These are phyloP conservation scores for Oligia strigilis DNA, from an alignment of 2,888 invertebrate species.

Conservation along the genomic window DNA sequence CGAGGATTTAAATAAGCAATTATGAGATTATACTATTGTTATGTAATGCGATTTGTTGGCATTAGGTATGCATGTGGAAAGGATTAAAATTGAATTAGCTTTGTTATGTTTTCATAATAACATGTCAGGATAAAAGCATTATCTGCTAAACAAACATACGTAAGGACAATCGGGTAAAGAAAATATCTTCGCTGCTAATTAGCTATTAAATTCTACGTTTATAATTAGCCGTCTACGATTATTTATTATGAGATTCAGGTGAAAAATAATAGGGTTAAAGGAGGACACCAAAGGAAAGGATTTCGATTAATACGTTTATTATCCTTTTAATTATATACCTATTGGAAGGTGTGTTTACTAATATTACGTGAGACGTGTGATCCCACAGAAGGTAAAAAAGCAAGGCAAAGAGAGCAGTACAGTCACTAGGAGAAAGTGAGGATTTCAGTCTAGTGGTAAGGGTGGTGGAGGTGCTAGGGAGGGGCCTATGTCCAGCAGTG, in stretches of 20 bases:
- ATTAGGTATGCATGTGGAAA: background rate
- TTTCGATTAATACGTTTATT: no score
- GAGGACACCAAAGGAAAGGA: no score
- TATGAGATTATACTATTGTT: constrained; percentile 33
- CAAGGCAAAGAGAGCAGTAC: no score
- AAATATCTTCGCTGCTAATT: background rate
- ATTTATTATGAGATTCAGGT: background rate
- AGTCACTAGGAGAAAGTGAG: no score
- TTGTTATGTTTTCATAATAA: constrained; percentile 13
- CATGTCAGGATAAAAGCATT: constrained; percentile 36
- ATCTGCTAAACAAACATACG: constrained; percentile 21
- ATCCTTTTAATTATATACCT: no score
- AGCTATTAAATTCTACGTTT: background rate
- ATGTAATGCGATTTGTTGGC: constrained; percentile 18
- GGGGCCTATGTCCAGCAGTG: no score
- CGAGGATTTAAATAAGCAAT: constrained; percentile 40
- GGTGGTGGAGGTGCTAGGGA: no score
- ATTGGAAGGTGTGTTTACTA: no score
- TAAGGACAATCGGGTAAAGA: background rate
- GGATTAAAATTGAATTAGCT: background rate
- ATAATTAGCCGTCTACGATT: background rate
- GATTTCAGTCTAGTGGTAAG: no score
- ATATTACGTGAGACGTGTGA: no score
- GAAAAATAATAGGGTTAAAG: background rate
- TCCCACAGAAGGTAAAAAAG: no score